phyloP scores from a whole-genome alignment of 2,113 vertebrate species.

The Thalassoma bifasciatum region DNA sequence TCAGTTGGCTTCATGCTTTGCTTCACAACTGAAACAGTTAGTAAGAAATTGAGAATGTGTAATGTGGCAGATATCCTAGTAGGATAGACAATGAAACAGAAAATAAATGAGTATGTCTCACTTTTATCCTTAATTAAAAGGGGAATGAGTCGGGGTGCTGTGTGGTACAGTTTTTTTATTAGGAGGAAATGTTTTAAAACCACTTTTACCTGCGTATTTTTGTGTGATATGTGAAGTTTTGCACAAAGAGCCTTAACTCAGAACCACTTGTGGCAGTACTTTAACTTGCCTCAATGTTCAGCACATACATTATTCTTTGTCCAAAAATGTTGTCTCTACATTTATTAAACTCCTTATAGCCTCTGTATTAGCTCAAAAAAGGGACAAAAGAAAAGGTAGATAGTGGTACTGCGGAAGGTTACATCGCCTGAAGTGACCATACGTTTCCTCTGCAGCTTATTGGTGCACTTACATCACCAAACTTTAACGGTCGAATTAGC shows the following conservation, averaged over 20 bases:
- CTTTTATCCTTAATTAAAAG: neutral
- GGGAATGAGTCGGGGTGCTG: neutral
- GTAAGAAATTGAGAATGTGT: constrained; percentile 27
- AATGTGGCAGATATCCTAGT: constrained; percentile 5
- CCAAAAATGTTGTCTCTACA: too few species aligned
- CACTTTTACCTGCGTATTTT: neutral
- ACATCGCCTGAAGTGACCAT: neutral
- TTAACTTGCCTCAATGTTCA: too few species aligned
- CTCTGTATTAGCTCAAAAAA: neutral
- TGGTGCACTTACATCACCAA: neutral
- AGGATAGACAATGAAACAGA: neutral
- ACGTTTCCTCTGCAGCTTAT: neutral
- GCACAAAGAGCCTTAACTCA: neutral
- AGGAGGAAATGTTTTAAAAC: neutral
- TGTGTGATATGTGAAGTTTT: neutral
- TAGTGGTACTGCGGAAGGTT: neutral
- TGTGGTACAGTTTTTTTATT: neutral
- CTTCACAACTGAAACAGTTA: constrained; percentile 50
- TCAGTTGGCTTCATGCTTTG: constrained; percentile 47
- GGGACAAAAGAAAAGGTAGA: neutral
- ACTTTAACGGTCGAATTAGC: neutral
- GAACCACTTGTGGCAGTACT: too few species aligned
- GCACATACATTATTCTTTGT: too few species aligned
- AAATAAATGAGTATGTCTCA: neutral
- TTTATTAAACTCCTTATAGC: neutral